phyloP scores from a whole-genome alignment of 2,888 invertebrate species.

The Ypsolopha sequella region DNA sequence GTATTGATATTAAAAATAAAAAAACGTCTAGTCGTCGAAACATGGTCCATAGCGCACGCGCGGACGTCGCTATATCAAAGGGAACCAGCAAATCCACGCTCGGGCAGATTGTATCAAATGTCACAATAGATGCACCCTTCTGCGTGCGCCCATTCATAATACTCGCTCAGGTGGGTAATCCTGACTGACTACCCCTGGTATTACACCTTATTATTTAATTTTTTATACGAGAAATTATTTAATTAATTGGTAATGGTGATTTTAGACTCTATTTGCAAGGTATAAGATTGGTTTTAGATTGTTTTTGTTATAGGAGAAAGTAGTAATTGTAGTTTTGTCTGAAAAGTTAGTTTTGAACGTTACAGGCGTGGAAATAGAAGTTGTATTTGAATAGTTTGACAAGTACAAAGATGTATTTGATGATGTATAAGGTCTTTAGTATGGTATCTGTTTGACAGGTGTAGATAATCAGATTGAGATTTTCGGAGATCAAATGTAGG shows the following conservation, averaged over 20 bases:
- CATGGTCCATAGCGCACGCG: slow-evolving; percentile 11
- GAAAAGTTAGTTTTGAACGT: not conserved
- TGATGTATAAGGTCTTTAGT: slow-evolving; percentile 15
- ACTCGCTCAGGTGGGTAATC: slow-evolving; percentile 57
- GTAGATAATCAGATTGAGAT: slow-evolving; percentile 46
- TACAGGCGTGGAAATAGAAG: too few relatives aligned
- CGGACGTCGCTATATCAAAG: slow-evolving; percentile 48
- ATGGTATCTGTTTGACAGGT: slow-evolving; percentile 49
- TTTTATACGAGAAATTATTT: slow-evolving; percentile 6
- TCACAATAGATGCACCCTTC: slow-evolving; percentile 17
- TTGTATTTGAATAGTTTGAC: too few relatives aligned
- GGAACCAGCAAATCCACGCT: slow-evolving; percentile 29
- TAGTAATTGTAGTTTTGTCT: not conserved
- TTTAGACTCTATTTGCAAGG: not conserved
- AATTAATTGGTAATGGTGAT: not conserved
- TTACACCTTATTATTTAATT: slow-evolving; percentile 43
- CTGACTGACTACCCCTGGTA: slow-evolving; percentile 39
- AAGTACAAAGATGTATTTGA: too few relatives aligned
- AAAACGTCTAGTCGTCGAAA: too few relatives aligned
- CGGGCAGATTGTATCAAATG: slow-evolving; percentile 7
- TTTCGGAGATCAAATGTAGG: slow-evolving; percentile 12
- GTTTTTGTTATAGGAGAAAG: not conserved
- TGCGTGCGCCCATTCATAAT: slow-evolving; percentile 20
- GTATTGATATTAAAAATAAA: too few relatives aligned
- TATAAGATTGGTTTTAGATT: not conserved